Evolutionary conservation across 2,888 invertebrate genomes (phyloP), one percentile per base, ranked within the genome.

Genomic region (Lycophotia porphyrea): DNA sequence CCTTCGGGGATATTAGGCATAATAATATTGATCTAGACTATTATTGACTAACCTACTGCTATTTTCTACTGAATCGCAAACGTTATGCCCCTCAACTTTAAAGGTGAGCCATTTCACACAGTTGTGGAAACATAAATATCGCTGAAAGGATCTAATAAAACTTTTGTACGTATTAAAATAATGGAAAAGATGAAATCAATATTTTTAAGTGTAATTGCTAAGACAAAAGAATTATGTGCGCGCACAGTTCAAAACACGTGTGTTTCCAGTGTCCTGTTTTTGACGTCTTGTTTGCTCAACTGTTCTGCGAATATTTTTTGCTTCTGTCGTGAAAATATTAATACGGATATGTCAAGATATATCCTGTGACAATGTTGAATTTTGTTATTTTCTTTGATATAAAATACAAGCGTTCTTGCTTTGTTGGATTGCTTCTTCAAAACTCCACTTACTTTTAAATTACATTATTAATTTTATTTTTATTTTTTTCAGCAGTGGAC

Each of bases 131-230:
- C 75, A 86, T 76, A 70, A 80, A 73, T 82, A 87, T 87, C 83
- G 70, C 31, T 73, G 78, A 81, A 85, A 80, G 80, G 68, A 87
- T 86, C 87, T 83, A 86, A 85, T 85, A 84, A 88, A 88, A 86
- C 67, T 84, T 86, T 85, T 84, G 84, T 80, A 80, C 84, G 82
- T 90, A 90, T 90, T 89, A 89, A 92, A 92, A 91, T 91, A 92
- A 90, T 90, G 88, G 88, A 90, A 91, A 91, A 95, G 94, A 95
- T 94, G 93, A 93, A 94, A 95, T 95, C 94, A 94, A 95, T 94
- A 94, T 95, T 95, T 95, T 94, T 93, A 92, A 94, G 92, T 94
- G 93, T 95, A 95, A 95, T 95, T 95, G 95, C 93, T 92, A 90
- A 93, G 93, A 95, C 94, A 94, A 94, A 95, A 95, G 95, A 95